Conservation (phyloP, 2,888 invertebrate species). For the Pristionchus arcanus region DNA sequence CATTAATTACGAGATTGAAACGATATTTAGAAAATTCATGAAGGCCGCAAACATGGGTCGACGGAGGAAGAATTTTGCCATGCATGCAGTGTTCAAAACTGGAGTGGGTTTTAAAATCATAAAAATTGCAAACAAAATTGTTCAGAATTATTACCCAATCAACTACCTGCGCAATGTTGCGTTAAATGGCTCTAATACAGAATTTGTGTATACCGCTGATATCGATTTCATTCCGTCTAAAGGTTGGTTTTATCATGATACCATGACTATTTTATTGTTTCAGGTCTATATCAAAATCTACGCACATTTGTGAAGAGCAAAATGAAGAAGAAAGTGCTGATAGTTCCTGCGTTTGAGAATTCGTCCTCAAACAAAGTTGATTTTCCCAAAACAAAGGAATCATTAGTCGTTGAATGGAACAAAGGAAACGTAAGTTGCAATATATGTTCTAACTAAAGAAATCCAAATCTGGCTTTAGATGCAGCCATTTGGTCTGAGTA, state of each 20-base stretch:
- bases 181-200: slow-evolving; percentile 87
- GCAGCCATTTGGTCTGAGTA: slow-evolving; percentile 53
- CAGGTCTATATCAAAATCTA: neutral
- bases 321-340: slow-evolving; percentile 83
- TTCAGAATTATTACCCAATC: slow-evolving; percentile 91
- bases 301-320: neutral
- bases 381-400: slow-evolving; percentile 88
- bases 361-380: slow-evolving; percentile 88
- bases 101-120: slow-evolving; percentile 73
- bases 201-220: slow-evolving; percentile 91
- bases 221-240: slow-evolving; percentile 89
- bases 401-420: slow-evolving; percentile 87
- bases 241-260: slow-evolving; percentile 53
- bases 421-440: slow-evolving; percentile 84
- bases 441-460: no score
- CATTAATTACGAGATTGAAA: no score
- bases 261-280: neutral
- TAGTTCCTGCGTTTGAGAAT: slow-evolving; percentile 91
- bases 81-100: slow-evolving; percentile 62
- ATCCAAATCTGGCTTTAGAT: neutral
- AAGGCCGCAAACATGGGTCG: neutral
- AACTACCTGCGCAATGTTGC: slow-evolving; percentile 93
- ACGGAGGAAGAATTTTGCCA: slow-evolving; percentile 56
- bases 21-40: slow-evolving; percentile 11
- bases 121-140: neutral